Conservation (phyloP, 2,888 invertebrate genomes). For the Mycalesis mineus region DNA sequence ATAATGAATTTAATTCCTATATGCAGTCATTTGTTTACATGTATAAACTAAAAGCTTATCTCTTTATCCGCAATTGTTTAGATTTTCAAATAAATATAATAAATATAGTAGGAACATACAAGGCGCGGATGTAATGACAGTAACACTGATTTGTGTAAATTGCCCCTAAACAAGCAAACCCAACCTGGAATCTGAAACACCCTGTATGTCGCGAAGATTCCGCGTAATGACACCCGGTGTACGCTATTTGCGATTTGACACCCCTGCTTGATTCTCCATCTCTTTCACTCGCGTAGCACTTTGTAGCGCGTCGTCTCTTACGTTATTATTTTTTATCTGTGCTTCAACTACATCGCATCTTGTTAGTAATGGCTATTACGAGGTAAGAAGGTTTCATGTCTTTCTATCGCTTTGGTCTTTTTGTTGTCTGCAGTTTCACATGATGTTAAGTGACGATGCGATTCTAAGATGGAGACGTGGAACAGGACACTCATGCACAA, state of each 20-base stretch:
- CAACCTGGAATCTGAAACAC: not conserved
- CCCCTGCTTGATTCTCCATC: not conserved
- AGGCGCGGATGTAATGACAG: no score
- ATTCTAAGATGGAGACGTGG: no score
- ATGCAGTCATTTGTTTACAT: no score
- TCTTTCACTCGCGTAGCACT: constrained; percentile 29
- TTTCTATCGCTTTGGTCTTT: not conserved
- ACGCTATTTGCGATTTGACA: constrained; percentile 10
- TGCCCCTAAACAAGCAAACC: not conserved
- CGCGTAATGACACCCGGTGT: constrained; percentile 16
- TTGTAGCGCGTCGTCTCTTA: constrained; percentile 14
- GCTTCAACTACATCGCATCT: constrained; percentile 27
- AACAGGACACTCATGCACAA: no score
- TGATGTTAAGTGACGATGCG: no score
- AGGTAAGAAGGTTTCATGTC: constrained; percentile 12
- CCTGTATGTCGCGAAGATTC: constrained; percentile 7
- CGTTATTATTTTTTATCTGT: constrained; percentile 34
- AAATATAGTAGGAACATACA: no score
- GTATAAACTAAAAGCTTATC: no score
- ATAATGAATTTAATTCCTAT: no score
- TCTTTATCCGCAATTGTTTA: no score
- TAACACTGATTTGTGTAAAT: no score
- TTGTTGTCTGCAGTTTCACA: no score
- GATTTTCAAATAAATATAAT: no score
- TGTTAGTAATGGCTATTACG: constrained; percentile 30